phyloP scores from a whole-genome alignment of 2,113 vertebrate species.

The Macrotus californicus region DNA sequence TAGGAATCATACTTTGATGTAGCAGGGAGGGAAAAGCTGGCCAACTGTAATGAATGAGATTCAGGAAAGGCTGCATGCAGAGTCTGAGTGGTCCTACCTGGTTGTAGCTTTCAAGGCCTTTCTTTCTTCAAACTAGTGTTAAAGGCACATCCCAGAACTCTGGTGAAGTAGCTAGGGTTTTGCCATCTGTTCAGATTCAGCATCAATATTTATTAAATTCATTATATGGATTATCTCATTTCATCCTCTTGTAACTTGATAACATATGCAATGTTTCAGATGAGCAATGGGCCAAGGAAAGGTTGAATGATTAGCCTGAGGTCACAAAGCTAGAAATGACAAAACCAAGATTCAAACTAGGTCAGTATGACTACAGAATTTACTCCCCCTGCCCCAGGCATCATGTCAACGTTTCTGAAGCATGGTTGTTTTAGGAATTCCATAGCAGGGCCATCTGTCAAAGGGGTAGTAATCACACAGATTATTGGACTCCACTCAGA shows the following conservation, averaged over 20 bases:
- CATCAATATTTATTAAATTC: constrained; percentile 26
- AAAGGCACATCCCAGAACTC: neutral
- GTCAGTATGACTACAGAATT: neutral
- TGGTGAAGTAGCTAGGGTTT: neutral
- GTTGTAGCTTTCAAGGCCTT: neutral
- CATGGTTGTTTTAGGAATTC: neutral
- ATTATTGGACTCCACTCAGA: neutral
- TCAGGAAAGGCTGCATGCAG: neutral
- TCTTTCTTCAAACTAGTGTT: neutral
- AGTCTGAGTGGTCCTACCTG: neutral
- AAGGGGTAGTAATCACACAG: neutral
- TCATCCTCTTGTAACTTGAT: neutral
- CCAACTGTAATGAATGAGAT: neutral
- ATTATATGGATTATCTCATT: neutral
- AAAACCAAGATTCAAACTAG: constrained; percentile 3
- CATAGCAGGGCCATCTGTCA: neutral
- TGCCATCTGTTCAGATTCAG: neutral
- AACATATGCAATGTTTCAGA: neutral
- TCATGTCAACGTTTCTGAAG: neutral
- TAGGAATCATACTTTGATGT: neutral
- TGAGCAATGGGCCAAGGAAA: neutral
- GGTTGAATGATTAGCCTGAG: neutral
- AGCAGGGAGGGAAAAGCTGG: neutral
- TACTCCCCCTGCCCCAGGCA: neutral
- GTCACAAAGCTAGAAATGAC: neutral